Evolutionary conservation across 1,140 invertebrate genomes (phyloP), one percentile per base, ranked within the genome.

Genomic region (Sesamia nonagrioides): DNA sequence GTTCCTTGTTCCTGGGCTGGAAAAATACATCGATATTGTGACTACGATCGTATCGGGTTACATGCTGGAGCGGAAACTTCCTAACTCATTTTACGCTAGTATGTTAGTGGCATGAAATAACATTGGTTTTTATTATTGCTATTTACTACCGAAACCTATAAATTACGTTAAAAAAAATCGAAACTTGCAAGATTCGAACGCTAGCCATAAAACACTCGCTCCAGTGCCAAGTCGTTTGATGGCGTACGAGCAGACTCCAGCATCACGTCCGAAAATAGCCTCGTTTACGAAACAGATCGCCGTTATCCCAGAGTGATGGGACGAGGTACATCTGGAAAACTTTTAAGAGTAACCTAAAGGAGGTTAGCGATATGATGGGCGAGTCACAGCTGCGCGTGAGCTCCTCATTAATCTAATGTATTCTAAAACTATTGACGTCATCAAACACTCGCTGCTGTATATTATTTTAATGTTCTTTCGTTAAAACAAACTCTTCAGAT

Each of bases 1-100:
- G 97, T 96, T 98, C 97, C 96, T 98, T 98, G 95, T 98, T 98
- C 82, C 98, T 97, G 82, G 96, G 95, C 98, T 98, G 90, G n/a
- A 95, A 61, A 17, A 13, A 50, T 11, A 95, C 84, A 69, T 80
- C 15, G 5, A 13, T 52, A 2, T 63, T 68, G 37, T 52, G 7
- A 18, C 13, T 8, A 17, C 9, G 15, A 42, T 60, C 37, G 18
- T 15, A 74, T 17, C 33, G n/a, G 5, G 8, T 45, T 45, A 27
- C 37, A 74, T 21, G 42, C 18, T 17, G 2, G 15, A 40, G 11
- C 35, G n/a, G 33, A 71, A 17, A 33, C 13, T 21, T 73, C 33
- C 45, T n/a, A 37, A 6, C 18, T 63, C 35, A 15, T 7, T 27
- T 27, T 35, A 33, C 9, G 8, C 17, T 5, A 6, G 1, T 13